Conservation (phyloP, 1,140 invertebrate genomes). For the Danaus plexippus region DNA sequence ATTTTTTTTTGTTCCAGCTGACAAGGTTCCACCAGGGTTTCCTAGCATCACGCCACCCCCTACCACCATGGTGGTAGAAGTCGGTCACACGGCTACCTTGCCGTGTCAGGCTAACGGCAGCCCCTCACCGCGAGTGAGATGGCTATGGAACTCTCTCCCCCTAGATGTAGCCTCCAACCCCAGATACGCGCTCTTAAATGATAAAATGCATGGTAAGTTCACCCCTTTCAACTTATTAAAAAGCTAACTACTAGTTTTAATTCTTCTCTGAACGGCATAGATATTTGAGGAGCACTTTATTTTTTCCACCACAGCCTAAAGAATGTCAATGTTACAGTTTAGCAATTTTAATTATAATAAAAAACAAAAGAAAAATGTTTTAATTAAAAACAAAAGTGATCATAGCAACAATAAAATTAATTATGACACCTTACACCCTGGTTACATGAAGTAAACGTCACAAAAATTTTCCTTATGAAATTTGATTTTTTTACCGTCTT, state of each 20-base stretch:
- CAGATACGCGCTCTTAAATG: constrained; percentile 85
- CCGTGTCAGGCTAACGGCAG: constrained; percentile 89
- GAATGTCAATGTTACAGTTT: too few species aligned
- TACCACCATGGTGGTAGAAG: constrained; percentile 91
- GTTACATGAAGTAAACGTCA: background rate
- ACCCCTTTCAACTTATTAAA: too few species aligned
- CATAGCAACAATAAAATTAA: too few species aligned
- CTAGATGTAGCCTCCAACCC: constrained; percentile 87
- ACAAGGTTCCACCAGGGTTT: constrained; percentile 91
- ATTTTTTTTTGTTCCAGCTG: constrained; percentile 75
- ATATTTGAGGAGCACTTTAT: too few species aligned
- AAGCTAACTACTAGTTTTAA: too few species aligned
- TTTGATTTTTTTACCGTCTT: constrained; percentile 27
- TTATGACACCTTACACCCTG: too few species aligned
- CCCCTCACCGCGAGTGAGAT: constrained; percentile 89
- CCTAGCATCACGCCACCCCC: constrained; percentile 87
- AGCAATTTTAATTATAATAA: too few species aligned
- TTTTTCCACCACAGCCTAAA: too few species aligned
- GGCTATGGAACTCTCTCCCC: constrained; percentile 93
- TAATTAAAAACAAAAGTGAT: too few species aligned
- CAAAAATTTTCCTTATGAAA: constrained; percentile 20
- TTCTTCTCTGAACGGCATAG: too few species aligned
- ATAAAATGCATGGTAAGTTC: constrained; percentile 81
- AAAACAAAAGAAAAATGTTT: too few species aligned
- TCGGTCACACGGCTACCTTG: constrained; percentile 91